Conservation (phyloP, 2,888 invertebrate genomes). For the Argyra leucocephala region DNA sequence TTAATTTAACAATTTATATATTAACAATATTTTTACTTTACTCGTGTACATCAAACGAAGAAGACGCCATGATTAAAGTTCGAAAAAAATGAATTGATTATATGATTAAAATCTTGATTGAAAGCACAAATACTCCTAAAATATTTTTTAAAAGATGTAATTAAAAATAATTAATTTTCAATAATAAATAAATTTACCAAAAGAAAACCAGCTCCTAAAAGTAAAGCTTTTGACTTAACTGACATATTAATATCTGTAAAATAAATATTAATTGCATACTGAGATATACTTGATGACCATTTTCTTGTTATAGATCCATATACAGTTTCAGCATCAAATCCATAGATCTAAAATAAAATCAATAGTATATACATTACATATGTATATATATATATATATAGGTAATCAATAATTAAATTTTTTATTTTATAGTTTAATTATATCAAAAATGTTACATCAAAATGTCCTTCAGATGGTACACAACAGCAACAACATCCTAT, state of each 20-base stretch:
- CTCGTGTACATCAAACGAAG: too few relatives aligned
- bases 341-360: conserved; percentile 44
- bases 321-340: conserved; percentile 51
- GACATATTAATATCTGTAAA: conserved; percentile 63
- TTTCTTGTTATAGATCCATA: conserved; percentile 61
- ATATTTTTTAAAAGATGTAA: neutral
- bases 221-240: conserved; percentile 65
- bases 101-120: conserved; percentile 30
- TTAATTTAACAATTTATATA: too few relatives aligned
- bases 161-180: neutral
- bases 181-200: conserved; percentile 51
- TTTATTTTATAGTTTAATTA: conserved; percentile 32
- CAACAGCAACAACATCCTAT: conserved; percentile 47
- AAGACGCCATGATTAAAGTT: too few relatives aligned
- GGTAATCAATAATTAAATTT: neutral
- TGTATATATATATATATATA: too few relatives aligned
- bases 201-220: conserved; percentile 73
- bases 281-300: conserved; percentile 58
- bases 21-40: too few relatives aligned
- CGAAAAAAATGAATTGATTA: too few relatives aligned
- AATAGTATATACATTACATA: too few relatives aligned
- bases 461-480: conserved; percentile 53
- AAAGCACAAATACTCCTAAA: conserved; percentile 40
- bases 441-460: conserved; percentile 45
- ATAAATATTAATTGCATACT: conserved; percentile 64